Evolutionary conservation across 1,140 invertebrate species (phyloP).

Genomic region (Drosophila kikkawai): DNA sequence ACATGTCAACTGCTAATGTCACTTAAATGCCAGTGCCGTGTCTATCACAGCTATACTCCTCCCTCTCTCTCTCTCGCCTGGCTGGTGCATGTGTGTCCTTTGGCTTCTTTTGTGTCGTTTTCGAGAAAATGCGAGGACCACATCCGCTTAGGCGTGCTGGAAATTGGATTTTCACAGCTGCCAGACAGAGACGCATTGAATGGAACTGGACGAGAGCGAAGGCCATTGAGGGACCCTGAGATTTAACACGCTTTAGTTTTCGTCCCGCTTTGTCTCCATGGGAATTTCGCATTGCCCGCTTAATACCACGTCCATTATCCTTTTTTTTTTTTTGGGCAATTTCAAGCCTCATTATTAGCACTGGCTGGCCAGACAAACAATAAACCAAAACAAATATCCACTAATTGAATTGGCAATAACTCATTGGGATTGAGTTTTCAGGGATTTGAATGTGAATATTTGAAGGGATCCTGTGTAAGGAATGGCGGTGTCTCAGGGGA

Average conservation of each 20-base stretch:
- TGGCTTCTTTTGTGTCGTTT: conserved; percentile 52
- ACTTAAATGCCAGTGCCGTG: conserved; percentile 73
- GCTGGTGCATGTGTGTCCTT: conserved; percentile 51
- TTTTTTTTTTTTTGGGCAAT: conserved; percentile 50
- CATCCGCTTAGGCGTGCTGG: conserved; percentile 68
- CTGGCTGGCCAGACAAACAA: conserved; percentile 21
- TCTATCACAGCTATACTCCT: conserved; percentile 46
- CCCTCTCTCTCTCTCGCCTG: conserved; percentile 6
- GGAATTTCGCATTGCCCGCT: conserved; percentile 32
- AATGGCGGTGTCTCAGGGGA: neutral
- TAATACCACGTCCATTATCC: conserved; percentile 23
- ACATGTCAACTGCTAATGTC: conserved; percentile 69
- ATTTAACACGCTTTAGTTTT: conserved; percentile 73
- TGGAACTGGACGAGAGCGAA: conserved; percentile 20
- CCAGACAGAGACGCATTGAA: conserved; percentile 55
- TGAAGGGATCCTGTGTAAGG: neutral
- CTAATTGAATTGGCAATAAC: conserved; percentile 48
- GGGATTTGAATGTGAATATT: conserved; percentile 3
- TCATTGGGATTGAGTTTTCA: conserved; percentile 48
- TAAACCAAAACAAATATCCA: conserved; percentile 50
- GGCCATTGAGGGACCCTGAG: conserved; percentile 50
- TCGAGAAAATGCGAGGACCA: conserved; percentile 47
- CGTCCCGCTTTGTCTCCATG: conserved; percentile 16
- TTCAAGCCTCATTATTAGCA: conserved; percentile 74
- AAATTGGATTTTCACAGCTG: conserved; percentile 83